A percentile compares a stretch with the other conserved stretches of the same genome.
Conservation (phyloP, 2,888 invertebrate species). For the Lordiphosa andalusiaca region DNA sequence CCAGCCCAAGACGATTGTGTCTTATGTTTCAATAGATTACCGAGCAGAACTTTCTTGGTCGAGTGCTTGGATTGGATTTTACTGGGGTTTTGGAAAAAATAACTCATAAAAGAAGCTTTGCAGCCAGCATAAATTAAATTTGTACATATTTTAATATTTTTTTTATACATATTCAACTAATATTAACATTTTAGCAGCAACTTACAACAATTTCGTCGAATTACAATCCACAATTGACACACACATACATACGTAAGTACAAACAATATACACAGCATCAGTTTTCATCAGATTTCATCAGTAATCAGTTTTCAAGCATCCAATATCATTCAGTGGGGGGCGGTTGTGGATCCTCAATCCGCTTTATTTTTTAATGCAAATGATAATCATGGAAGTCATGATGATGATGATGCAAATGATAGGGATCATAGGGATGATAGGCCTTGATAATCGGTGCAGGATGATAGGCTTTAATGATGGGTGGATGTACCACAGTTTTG, state of each 20-base stretch:
- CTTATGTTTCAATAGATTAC: no score
- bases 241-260: conserved; percentile 43
- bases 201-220: conserved; percentile 23
- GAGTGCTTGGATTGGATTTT: no score
- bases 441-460: conserved; percentile 76
- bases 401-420: conserved; percentile 65
- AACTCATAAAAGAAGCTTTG: no score
- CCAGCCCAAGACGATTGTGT: no score
- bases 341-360: conserved; percentile 9
- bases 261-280: conserved; percentile 22
- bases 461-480: conserved; percentile 76
- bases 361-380: conserved; percentile 41
- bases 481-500: conserved; percentile 74
- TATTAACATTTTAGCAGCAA: conserved; percentile 17
- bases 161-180: conserved; percentile 2
- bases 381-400: conserved; percentile 65
- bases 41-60: no score
- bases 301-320: conserved; percentile 9
- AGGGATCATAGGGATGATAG: conserved; percentile 74
- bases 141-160: conserved; percentile 1
- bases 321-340: conserved; percentile 31
- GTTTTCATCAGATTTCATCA: conserved; percentile 23
- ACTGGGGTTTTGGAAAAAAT: no score
- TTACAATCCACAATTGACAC: conserved; percentile 28
- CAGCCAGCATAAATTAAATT: no score